These are phyloP conservation scores for Drepanosiphum platanoidis DNA, from an alignment of 2,888 invertebrate species.

Conservation along the genomic window DNA sequence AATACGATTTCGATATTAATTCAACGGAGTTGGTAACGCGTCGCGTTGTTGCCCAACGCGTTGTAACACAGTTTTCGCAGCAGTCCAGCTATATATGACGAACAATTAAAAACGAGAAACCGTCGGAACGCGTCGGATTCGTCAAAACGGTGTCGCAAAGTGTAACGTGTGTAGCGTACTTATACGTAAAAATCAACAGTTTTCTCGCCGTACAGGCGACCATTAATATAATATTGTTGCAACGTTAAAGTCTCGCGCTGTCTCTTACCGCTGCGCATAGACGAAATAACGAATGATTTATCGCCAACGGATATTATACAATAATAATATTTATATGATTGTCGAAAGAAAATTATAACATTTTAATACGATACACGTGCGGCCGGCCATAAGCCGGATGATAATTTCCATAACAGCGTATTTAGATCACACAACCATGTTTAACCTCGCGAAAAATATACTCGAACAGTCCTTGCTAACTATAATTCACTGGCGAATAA, in stretches of 20 bases:
- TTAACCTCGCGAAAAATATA: neutral
- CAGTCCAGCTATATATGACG: neutral
- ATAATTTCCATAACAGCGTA: neutral
- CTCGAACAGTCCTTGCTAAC: neutral
- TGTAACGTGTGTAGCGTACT: too few species aligned
- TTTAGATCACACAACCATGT: neutral
- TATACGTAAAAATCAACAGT: too few species aligned
- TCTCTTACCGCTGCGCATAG: too few species aligned
- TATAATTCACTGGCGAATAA: neutral
- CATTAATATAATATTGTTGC: too few species aligned
- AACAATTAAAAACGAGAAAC: neutral
- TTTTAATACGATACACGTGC: too few species aligned
- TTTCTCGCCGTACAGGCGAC: too few species aligned
- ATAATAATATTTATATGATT: neutral
- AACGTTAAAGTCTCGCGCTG: too few species aligned
- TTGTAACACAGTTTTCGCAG: neutral
- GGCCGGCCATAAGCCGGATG: neutral
- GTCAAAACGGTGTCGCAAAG: too few species aligned
- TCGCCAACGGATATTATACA: too few species aligned
- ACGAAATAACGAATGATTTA: too few species aligned
- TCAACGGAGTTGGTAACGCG: neutral
- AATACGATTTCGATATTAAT: neutral
- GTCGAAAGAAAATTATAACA: neutral
- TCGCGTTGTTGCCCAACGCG: too few species aligned
- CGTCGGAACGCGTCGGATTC: too few species aligned